Percentiles rank a stretch among this genome's conserved stretches.
Conservation (phyloP, 2,113 vertebrate species). For the Castor canadensis region DNA sequence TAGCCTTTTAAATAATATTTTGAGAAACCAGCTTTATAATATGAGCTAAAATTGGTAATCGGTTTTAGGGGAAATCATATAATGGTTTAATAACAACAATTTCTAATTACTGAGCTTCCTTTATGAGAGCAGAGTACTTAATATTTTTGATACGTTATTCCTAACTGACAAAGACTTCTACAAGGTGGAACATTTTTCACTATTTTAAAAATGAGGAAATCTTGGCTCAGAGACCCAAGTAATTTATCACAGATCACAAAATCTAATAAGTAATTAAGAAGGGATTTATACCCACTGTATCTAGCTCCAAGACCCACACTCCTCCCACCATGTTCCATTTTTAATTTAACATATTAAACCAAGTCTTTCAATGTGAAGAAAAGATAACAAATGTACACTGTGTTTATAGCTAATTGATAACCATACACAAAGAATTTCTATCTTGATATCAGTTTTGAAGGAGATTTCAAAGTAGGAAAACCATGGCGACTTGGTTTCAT, state of each 20-base stretch:
- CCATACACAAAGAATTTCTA: background rate
- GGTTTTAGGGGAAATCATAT: background rate
- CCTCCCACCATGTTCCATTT: slow-evolving; percentile 30
- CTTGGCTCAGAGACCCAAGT: background rate
- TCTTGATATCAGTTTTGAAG: background rate
- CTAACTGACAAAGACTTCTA: background rate
- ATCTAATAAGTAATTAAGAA: slow-evolving; percentile 55
- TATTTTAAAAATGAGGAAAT: slow-evolving; percentile 49
- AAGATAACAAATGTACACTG: slow-evolving; percentile 19
- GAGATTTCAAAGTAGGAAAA: background rate
- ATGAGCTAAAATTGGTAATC: background rate
- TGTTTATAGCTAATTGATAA: slow-evolving; percentile 28
- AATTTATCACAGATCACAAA: slow-evolving; percentile 52
- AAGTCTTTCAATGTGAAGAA: background rate
- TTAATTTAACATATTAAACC: slow-evolving; percentile 49
- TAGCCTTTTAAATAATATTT: background rate
- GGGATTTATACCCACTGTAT: slow-evolving; percentile 30
- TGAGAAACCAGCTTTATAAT: background rate
- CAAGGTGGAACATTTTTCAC: background rate
- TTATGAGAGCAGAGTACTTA: background rate
- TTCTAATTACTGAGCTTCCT: background rate
- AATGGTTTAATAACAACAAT: background rate
- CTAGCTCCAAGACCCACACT: background rate
- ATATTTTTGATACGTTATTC: background rate
- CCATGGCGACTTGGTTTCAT: background rate